Conservation (phyloP, 2,888 invertebrate species). For the Cloeon dipterum region DNA sequence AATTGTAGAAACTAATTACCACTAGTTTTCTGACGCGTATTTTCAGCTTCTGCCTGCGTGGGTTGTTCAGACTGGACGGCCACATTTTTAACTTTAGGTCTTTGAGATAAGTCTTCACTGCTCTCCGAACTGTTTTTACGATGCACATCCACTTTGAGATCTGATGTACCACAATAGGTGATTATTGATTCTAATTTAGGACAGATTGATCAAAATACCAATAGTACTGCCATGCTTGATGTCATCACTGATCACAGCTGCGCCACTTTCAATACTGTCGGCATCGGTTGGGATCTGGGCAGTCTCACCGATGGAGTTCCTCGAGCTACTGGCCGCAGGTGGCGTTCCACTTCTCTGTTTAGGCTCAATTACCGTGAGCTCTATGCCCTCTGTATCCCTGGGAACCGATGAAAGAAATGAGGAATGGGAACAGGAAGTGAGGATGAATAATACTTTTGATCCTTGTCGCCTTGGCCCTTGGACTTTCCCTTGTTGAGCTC, state of each 20-base stretch:
- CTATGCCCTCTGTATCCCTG: conserved; percentile 60
- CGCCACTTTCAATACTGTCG: conserved; percentile 17
- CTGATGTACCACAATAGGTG: conserved; percentile 19
- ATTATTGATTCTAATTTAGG: not conserved
- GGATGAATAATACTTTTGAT: not conserved
- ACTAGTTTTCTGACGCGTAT: conserved; percentile 1
- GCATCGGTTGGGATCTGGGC: conserved; percentile 23
- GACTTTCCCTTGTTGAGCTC: no score
- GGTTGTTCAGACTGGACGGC: conserved; percentile 9
- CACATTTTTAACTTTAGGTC: conserved; percentile 20
- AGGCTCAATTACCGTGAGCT: conserved; percentile 44
- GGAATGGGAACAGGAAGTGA: not conserved
- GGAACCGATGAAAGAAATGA: no score
- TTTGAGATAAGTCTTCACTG: conserved; percentile 40
- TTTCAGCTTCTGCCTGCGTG: conserved; percentile 9
- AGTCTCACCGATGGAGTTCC: conserved; percentile 35
- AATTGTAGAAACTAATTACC: not conserved
- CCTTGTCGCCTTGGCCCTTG: no score
- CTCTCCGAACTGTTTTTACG: conserved; percentile 78
- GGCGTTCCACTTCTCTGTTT: conserved; percentile 19
- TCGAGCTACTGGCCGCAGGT: conserved; percentile 35
- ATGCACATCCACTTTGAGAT: conserved; percentile 83
- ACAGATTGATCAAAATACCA: conserved; percentile 20
- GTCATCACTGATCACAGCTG: conserved; percentile 1
- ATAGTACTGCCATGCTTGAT: conserved; percentile 27